Evolutionary conservation across 2,888 invertebrate species (phyloP).

Genomic region (Clivina fossor): DNA sequence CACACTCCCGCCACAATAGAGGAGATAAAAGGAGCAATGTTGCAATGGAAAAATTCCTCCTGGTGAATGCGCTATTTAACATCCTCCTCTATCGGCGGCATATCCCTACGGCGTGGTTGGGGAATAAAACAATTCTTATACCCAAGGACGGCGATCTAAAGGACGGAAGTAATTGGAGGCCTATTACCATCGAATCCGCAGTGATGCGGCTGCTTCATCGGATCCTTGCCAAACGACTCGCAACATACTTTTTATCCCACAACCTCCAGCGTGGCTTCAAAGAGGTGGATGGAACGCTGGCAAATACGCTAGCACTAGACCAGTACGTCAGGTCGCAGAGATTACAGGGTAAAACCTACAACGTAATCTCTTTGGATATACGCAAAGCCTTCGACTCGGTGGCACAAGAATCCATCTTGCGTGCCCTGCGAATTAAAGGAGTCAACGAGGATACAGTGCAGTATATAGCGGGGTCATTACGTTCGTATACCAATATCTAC

Average conservation of each 20-base stretch:
- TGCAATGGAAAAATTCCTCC: not conserved
- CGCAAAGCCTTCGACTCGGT: conserved; percentile 50
- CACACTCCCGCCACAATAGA: conserved; percentile 3
- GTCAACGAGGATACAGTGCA: conserved; percentile 43
- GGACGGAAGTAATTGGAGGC: not conserved
- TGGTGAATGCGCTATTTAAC: conserved; percentile 30
- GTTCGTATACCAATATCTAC: conserved; percentile 39
- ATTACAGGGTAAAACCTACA: conserved; percentile 41
- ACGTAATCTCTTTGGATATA: conserved; percentile 49
- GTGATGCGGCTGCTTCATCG: conserved; percentile 42
- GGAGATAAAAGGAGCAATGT: conserved; percentile 4
- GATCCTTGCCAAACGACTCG: conserved; percentile 35
- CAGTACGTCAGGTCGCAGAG: conserved; percentile 40
- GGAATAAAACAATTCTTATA: conserved; percentile 28
- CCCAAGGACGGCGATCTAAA: conserved; percentile 30
- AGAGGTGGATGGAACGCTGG: conserved; percentile 48
- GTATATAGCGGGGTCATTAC: conserved; percentile 43
- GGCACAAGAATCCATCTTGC: conserved; percentile 37
- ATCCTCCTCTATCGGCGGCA: conserved; percentile 22
- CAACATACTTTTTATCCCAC: conserved; percentile 22
- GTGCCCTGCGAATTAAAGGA: conserved; percentile 43
- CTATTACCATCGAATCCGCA: conserved; percentile 9
- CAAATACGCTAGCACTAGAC: conserved; percentile 45
- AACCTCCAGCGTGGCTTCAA: conserved; percentile 44
- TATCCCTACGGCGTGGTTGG: conserved; percentile 25